phyloP scores from a whole-genome alignment of 2,797 vertebrate genomes.

The Chaunax sp. region DNA sequence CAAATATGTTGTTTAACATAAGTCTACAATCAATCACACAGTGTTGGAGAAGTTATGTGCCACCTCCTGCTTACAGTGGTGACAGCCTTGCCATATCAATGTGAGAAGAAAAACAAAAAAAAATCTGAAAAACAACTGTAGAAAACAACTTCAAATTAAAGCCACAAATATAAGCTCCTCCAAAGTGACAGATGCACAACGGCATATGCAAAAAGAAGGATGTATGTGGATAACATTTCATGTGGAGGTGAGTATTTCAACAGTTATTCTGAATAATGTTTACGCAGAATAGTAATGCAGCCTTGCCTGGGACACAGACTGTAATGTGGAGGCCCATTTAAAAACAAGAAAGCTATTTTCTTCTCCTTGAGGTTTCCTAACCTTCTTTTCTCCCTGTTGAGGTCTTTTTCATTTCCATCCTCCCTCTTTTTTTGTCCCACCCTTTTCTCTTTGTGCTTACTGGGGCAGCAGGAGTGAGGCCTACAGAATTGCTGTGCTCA shows the following conservation, averaged over 20 bases:
- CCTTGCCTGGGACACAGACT: slow-evolving; percentile 35
- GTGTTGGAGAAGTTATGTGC: not conserved
- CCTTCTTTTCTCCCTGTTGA: slow-evolving; percentile 69
- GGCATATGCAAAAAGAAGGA: not conserved
- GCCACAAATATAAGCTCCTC: not conserved
- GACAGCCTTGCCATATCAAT: not conserved
- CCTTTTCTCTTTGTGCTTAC: slow-evolving; percentile 76
- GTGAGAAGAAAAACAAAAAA: not conserved
- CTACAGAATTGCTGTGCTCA: slow-evolving; percentile 75
- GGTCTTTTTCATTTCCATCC: slow-evolving; percentile 69
- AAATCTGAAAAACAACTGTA: not conserved
- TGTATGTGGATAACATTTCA: not conserved
- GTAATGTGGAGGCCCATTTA: slow-evolving; percentile 55
- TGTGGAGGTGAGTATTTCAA: slow-evolving; percentile 38
- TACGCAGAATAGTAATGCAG: slow-evolving; percentile 45
- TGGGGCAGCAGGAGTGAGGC: slow-evolving; percentile 64
- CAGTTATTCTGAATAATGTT: slow-evolving; percentile 43
- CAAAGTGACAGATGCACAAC: not conserved
- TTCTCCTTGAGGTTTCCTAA: slow-evolving; percentile 72
- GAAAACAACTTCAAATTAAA: slow-evolving; percentile 4
- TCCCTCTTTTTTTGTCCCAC: slow-evolving; percentile 69
- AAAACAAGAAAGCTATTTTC: slow-evolving; percentile 70
- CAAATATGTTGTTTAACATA: not conserved
- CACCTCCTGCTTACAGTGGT: not conserved
- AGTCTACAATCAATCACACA: not conserved